phyloP scores from a whole-genome alignment of 2,888 invertebrate genomes.

The Papilio gigon region DNA sequence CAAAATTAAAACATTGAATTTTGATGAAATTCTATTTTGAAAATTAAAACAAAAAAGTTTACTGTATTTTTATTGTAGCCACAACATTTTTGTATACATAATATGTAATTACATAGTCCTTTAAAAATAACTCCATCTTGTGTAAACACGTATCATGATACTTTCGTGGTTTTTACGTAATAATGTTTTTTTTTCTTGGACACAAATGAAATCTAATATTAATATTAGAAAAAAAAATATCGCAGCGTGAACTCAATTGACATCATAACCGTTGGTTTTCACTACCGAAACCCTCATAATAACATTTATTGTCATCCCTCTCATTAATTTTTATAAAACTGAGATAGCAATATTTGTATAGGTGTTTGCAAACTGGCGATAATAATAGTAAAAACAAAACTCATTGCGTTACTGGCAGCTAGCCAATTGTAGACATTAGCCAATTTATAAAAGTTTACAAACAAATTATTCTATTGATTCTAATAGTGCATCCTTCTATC shows the following conservation, averaged over 20 bases:
- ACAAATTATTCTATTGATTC: constrained; percentile 42
- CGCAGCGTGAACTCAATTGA: background rate
- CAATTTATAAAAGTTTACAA: constrained; percentile 32
- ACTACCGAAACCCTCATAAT: background rate
- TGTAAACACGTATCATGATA: constrained; percentile 6
- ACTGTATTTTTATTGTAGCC: no score
- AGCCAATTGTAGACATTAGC: constrained; percentile 25
- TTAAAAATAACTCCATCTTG: background rate
- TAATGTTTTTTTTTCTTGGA: background rate
- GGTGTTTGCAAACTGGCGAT: background rate
- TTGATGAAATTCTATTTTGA: no score
- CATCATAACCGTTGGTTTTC: no score
- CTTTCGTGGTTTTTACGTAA: background rate
- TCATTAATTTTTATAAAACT: background rate
- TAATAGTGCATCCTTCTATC: constrained; percentile 30
- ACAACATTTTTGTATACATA: background rate
- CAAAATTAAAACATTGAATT: background rate
- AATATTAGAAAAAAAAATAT: background rate
- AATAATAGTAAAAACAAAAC: background rate
- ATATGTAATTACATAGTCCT: background rate
- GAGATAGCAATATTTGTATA: background rate
- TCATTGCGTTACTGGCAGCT: constrained; percentile 1
- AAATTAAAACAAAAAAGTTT: no score
- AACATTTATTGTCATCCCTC: background rate
- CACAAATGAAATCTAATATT: background rate